These are phyloP conservation scores for Threskiornis aethiopicus DNA, from an alignment of 2,797 vertebrate genomes.

Conservation along the genomic window DNA sequence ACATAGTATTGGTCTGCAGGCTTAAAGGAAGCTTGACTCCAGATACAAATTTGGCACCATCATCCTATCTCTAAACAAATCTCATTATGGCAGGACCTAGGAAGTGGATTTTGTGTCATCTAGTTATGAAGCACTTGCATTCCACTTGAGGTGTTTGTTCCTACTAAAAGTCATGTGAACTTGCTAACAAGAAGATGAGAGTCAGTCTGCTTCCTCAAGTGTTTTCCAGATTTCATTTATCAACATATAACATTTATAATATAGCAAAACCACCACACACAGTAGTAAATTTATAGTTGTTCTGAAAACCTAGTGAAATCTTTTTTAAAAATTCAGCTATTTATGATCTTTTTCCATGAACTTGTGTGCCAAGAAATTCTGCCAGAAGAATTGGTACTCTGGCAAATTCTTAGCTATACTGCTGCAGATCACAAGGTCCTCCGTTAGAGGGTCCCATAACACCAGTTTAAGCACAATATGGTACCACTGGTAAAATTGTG, in stretches of 20 bases:
- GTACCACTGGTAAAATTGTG: not conserved
- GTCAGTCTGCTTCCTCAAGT: not conserved
- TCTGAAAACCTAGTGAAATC: not conserved
- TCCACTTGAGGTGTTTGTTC: not conserved
- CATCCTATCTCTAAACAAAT: not conserved
- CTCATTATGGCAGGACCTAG: not conserved
- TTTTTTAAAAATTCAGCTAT: not conserved
- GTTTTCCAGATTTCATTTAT: not conserved
- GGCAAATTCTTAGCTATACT: not conserved
- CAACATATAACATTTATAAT: not conserved
- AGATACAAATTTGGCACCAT: not conserved
- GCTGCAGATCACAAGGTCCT: not conserved
- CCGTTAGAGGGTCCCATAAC: conserved; percentile 22
- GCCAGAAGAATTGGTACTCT: not conserved
- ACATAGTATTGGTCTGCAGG: not conserved
- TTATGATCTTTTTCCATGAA: not conserved
- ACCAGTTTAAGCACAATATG: not conserved
- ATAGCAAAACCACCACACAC: not conserved
- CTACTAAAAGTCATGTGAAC: not conserved
- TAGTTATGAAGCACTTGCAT: not conserved
- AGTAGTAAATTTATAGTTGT: not conserved
- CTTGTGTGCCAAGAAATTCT: not conserved
- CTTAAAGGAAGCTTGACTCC: not conserved
- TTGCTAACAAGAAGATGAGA: not conserved
- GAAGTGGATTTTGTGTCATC: not conserved